Base-by-base conservation (phyloP, 2,888 invertebrate species). In the Uloborus plumipes region DNA sequence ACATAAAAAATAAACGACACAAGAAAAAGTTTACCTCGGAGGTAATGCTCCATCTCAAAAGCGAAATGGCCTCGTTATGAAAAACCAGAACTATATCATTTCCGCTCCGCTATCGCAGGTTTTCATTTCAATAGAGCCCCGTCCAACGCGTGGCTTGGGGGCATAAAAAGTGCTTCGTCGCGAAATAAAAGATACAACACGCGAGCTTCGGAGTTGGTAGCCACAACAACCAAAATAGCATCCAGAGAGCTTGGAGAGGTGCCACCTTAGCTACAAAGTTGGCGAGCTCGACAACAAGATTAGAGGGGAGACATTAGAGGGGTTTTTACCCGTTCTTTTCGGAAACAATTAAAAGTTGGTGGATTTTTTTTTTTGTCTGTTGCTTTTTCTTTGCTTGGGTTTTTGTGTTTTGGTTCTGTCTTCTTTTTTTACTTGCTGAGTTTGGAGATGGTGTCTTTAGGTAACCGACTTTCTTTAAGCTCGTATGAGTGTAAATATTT, bases 211-310 rank as follows among this genome's bases (percentile, higher is more conserved):
- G 62, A 69, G 67, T 39, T 67, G 62, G 72, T 80, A 73, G 73
- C 79, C 79, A 80, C 79, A 80, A 80, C 79, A 73, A 55, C 79
- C 31, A 73, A 73, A 73, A 80, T 73, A 80, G 73, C 73, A 73
- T 18, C 51, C n/a, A 20, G 47, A 39, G 71, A 11, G 50, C 51
- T 64, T 79, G 79, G 79, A 80, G 66, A n/a, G 4, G 9, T 80
- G 79, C 79, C 79, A 80, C 67, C 55, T 39, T 50, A 51, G 66
- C 62, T 62, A 69, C 73, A 62, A 61, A 73, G 62, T 80, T 80
- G 79, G 79, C 79, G 7, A 39, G 39, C 39, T 62, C 67, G 58
- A 22, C 78, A 78, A 59, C 70, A 77, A 65, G 53, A 80, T 59
- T 39, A 39, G 66, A 47, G 72, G 66, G 59, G 59, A 26, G 69